Conservation (phyloP, 2,113 vertebrate species). For the Verasper variegatus region DNA sequence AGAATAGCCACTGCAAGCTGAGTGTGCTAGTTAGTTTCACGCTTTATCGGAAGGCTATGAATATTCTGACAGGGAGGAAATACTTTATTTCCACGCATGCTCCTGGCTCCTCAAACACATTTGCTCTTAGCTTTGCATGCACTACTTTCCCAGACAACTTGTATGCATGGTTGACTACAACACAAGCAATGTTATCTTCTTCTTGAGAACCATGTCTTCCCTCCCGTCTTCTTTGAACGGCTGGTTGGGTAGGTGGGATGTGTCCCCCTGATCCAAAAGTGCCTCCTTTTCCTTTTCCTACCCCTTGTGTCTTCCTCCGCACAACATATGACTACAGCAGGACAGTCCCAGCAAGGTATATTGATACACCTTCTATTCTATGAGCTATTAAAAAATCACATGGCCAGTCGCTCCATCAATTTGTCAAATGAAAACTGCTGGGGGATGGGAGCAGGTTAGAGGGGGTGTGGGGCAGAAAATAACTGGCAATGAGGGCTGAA, state of each 20-base stretch:
- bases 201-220: background rate
- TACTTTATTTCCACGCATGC: constrained; percentile 34
- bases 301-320: background rate
- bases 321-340: background rate
- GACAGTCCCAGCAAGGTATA: constrained; percentile 30
- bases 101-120: constrained; percentile 20
- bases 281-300: background rate
- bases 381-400: constrained; percentile 19
- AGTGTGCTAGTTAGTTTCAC: constrained; percentile 38
- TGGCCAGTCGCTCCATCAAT: background rate
- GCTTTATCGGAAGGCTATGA: constrained; percentile 9
- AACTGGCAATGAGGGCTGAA: constrained; percentile 37
- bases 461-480: constrained; percentile 19
- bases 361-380: constrained; percentile 23
- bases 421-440: constrained; percentile 29
- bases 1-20: constrained; percentile 35
- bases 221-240: constrained; percentile 17
- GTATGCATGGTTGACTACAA: constrained; percentile 35
- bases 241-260: background rate
- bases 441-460: background rate
- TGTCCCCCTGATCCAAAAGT: background rate
- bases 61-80: constrained; percentile 4
- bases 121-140: constrained; percentile 28
- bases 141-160: constrained; percentile 22
- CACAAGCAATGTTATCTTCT: background rate